Conservation (phyloP, 2,797 vertebrate genomes). For the Hephaestus fuliginosus region DNA sequence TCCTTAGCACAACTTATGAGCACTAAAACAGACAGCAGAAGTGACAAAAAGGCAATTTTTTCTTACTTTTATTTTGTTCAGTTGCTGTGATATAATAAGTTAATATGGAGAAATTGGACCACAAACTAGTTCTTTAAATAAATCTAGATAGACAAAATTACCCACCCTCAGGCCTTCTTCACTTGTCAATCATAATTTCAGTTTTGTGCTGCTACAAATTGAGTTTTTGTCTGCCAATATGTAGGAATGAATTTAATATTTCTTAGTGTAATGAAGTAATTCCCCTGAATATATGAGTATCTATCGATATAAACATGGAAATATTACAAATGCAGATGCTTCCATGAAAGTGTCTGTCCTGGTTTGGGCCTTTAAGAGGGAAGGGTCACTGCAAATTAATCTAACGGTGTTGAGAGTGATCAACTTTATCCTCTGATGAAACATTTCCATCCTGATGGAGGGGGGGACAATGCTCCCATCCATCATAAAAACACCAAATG, state of each 20-base stretch:
- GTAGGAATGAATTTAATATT: background rate
- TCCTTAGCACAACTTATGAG: background rate
- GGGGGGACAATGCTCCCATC: too few species aligned
- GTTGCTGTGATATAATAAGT: background rate
- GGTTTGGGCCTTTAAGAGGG: too few species aligned
- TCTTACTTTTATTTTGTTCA: background rate
- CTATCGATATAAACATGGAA: too few species aligned
- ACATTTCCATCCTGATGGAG: too few species aligned
- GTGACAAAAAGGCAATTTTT: too few species aligned
- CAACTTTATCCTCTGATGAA: too few species aligned
- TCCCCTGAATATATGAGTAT: too few species aligned
- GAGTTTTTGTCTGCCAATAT: background rate
- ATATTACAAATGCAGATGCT: too few species aligned
- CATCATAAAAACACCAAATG: too few species aligned
- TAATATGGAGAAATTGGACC: background rate
- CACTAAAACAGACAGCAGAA: background rate
- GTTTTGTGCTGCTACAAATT: conserved; percentile 3
- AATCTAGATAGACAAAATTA: background rate
- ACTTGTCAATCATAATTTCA: conserved; percentile 3
- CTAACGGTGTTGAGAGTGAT: too few species aligned
- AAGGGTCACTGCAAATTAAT: too few species aligned
- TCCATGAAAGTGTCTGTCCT: too few species aligned
- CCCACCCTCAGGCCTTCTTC: background rate
- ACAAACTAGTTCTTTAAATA: background rate
- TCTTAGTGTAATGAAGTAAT: background rate